phyloP scores from a whole-genome alignment of 2,113 vertebrate genomes.

The Bambusicola thoracicus region DNA sequence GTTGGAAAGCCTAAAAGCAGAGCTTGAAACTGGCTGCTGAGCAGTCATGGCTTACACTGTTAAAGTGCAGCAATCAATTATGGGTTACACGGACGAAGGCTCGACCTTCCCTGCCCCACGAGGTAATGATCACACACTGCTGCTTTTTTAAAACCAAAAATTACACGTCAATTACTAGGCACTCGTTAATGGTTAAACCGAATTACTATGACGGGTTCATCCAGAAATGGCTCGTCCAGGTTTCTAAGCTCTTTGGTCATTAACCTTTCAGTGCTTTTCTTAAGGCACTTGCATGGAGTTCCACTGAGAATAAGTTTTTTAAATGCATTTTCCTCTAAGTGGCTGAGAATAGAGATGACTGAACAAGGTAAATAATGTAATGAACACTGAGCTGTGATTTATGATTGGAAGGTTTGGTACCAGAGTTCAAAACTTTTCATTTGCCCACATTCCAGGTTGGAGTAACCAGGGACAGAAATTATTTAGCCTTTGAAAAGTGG shows the following conservation, averaged over 20 bases:
- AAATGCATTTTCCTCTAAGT: not conserved
- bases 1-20: not conserved
- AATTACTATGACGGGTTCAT: conserved; percentile 34
- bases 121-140: conserved; percentile 44
- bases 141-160: conserved; percentile 57
- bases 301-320: not conserved
- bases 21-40: not conserved
- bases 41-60: not conserved
- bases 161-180: conserved; percentile 58
- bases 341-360: not conserved
- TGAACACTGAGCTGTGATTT: not conserved
- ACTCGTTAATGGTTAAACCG: conserved; percentile 62
- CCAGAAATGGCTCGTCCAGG: not conserved
- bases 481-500: not conserved
- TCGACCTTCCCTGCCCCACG: conserved; percentile 38
- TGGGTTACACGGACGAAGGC: not conserved
- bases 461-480: not conserved
- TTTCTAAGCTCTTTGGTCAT: conserved; percentile 4
- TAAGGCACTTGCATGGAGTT: not conserved
- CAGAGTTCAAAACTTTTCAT: not conserved
- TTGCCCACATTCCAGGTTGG: not conserved
- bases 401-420: not conserved
- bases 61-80: conserved; percentile 35
- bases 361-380: not conserved
- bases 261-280: conserved; percentile 21